Evolutionary conservation across 2,888 invertebrate species (phyloP), one percentile per base, ranked within the genome.

Genomic region (Vanessa cardui): DNA sequence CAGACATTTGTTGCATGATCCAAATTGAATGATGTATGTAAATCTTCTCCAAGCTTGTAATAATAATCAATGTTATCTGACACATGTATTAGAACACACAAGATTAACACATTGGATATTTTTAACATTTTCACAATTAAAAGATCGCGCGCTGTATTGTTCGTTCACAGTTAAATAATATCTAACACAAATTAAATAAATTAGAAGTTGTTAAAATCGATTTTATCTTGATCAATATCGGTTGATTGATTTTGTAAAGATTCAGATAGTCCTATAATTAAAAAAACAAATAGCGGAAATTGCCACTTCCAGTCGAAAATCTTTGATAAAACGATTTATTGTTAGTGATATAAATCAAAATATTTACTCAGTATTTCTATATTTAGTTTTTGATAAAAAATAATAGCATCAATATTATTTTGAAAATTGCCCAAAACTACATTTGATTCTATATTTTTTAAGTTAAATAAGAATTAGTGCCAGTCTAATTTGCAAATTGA

Each of bases 191-290:
- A 45, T 46, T 63, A 52, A 6, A 45, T 49, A 21, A 39, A 15
- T 46, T 64, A 50, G 50, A 44, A 45, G 26, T 56, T n/a, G 39
- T 12, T 26, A n/a, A 44, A 63, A 50, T 58, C 8, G n/a, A n/a
- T 54, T 56, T 61, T 56, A 66, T 71, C 71, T 50, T 45, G 62
- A 71, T 71, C 69, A 66, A 71, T 69, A 71, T 71, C 39, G 12
- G 12, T 39, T 4, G 12, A 39, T 69, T 59, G 59, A 66, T 69
- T 64, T 64, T 44, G 62, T 39, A 58, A 59, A 66, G 63, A 64
- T 56, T 47, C 47, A 47, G 64, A 64, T 64, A 60, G 18, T 18
- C 18, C 18, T 8, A 56, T 60, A 62, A 60, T 65, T 61, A 49
- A n/a, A 60, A n/a, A 15, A 9, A 50, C 39, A 52, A 52, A 45